A percentile compares a stretch with the other conserved stretches of the same genome.
These are phyloP conservation scores for Brachystomella parvula DNA, from an alignment of 1,140 invertebrate genomes.

Conservation along the genomic window DNA sequence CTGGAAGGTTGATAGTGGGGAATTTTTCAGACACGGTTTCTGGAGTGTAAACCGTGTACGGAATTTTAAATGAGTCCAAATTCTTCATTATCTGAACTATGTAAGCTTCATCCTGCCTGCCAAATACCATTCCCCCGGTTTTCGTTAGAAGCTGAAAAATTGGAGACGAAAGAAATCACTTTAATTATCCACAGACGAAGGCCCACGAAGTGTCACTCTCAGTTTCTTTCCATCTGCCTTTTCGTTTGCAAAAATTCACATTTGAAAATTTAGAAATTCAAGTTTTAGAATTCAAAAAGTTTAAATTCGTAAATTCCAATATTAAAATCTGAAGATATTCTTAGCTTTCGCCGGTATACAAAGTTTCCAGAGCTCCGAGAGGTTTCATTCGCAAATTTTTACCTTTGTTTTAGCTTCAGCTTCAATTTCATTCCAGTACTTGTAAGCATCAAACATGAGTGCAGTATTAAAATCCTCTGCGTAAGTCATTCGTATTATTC, in stretches of 20 bases:
- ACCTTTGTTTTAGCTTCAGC: slow-evolving; percentile 23
- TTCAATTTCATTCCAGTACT: slow-evolving; percentile 31
- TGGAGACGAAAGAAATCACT: not conserved
- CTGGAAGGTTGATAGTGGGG: slow-evolving; percentile 21
- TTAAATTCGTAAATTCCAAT: no score
- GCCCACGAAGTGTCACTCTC: no score
- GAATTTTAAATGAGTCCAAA: slow-evolving; percentile 17
- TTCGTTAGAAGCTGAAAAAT: slow-evolving; percentile 10
- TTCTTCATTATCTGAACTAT: slow-evolving; percentile 11
- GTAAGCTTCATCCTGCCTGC: slow-evolving; percentile 2
- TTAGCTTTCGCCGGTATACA: no score
- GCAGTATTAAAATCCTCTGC: slow-evolving; percentile 27
- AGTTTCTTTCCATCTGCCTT: no score
- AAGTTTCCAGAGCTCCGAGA: no score
- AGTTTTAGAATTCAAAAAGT: not conserved
- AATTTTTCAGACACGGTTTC: slow-evolving; percentile 14
- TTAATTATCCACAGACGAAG: not conserved
- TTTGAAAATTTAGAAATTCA: not conserved
- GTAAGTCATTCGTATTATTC: slow-evolving; percentile 33
- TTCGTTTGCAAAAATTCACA: not conserved
- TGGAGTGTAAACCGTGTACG: slow-evolving; percentile 16
- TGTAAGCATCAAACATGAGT: slow-evolving; percentile 26
- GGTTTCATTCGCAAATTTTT: slow-evolving; percentile 2
- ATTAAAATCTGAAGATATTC: no score
- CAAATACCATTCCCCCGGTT: slow-evolving; percentile 32